Evolutionary conservation across 1,140 invertebrate species (phyloP), one percentile per base, ranked within the genome.

Genomic region (Heterodera carotae): DNA sequence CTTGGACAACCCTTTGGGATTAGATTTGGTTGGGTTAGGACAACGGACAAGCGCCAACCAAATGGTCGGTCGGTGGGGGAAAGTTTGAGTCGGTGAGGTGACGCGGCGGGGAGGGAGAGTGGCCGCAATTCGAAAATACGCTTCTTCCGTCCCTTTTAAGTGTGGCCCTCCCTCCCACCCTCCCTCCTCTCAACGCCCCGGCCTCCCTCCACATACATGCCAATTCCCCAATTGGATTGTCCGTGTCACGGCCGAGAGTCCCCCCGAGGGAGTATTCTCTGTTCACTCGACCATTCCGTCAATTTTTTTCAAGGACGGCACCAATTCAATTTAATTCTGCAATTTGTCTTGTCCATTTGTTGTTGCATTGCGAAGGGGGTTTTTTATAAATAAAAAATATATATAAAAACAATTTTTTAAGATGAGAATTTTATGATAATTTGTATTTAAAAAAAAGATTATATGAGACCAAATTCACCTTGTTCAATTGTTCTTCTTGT

Each of bases 221-320:
- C 62, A 66, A 66, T 66, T 66, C 62, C 62, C 62, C 62, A 66
- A 66, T 66, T 66, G 62, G 27, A 66, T 66, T 34, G 62, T 31
- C 27, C 27, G 62, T 53, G 12, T 34, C 27, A 34, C 27, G n/a
- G 62, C 62, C 7, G 33, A 34, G 25, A 66, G 18, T 27, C 62
- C 25, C 62, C 62, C 62, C 12, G 36, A 18, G 48, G 48, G 48
- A 3, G 18, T 12, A 53, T 53, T 53, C 10, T 53, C 48, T 31
- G 33, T 66, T 66, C 62, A 66, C 62, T 66, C 62, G 33, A 66
- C 62, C 62, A 34, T 29, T 66, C 62, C 10, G 62, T 53, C 62
- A 66, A n/a, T 34, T 31, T 27, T 22, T 25, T 22, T 8, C 18
- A 22, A 8, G 48, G 48, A 53, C 48, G 62, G 62, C 33, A 34